These are phyloP conservation scores for Tridacna gigas DNA, from an alignment of 2,888 invertebrate species.

Conservation along the genomic window DNA sequence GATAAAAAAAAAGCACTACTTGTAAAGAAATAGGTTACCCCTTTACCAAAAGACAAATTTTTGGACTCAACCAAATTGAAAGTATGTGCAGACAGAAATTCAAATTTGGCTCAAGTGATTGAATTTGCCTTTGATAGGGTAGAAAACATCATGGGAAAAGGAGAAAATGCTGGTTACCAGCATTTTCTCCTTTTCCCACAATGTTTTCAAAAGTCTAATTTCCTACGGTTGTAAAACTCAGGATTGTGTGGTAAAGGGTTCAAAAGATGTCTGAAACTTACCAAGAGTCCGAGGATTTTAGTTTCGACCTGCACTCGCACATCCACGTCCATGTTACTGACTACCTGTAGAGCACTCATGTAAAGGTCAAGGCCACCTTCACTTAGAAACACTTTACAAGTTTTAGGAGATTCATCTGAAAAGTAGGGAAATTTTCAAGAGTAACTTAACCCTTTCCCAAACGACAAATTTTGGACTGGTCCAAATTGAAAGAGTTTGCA, in stretches of 20 bases:
- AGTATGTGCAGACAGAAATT: too few species aligned
- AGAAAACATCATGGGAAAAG: neutral
- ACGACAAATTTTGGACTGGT: too few species aligned
- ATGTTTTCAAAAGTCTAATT: neutral
- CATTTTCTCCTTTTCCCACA: neutral
- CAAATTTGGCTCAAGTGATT: too few species aligned
- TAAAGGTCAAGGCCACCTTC: slow-evolving; percentile 90
- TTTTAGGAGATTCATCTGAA: slow-evolving; percentile 90
- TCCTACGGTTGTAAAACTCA: too few species aligned
- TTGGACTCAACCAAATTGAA: too few species aligned
- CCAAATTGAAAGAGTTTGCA: too few species aligned
- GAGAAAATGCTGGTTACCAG: slow-evolving; percentile 5
- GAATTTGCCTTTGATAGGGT: neutral
- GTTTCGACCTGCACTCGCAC: slow-evolving; percentile 88
- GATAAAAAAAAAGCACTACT: too few species aligned
- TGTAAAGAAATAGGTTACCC: too few species aligned
- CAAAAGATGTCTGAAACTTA: slow-evolving; percentile 67
- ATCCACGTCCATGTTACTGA: slow-evolving; percentile 87
- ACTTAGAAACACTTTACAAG: slow-evolving; percentile 89
- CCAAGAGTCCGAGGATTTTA: slow-evolving; percentile 90
- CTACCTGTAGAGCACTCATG: slow-evolving; percentile 88
- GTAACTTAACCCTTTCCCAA: too few species aligned
- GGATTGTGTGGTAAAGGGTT: neutral
- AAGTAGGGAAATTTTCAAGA: neutral
- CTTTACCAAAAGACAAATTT: too few species aligned